These are phyloP conservation scores for Andrena bucephala DNA, from an alignment of 2,888 invertebrate genomes.

Conservation along the genomic window DNA sequence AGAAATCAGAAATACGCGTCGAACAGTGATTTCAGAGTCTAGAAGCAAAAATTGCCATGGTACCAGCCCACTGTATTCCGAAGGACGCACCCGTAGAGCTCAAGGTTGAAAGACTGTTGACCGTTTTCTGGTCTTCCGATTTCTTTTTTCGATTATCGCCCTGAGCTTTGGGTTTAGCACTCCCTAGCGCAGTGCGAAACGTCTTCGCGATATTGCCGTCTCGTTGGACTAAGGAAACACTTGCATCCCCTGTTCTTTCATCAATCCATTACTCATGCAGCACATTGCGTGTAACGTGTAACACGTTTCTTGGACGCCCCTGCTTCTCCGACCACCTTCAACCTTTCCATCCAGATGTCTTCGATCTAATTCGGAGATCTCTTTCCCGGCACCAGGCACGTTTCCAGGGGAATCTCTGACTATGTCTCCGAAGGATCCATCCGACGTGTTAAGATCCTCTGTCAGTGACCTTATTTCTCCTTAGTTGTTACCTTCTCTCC, in stretches of 20 bases:
- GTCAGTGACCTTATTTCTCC: too few relatives aligned
- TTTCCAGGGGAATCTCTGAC: neutral
- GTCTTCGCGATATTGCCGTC: constrained; percentile 9
- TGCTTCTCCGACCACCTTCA: neutral
- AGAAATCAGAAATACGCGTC: too few relatives aligned
- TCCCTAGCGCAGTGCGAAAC: neutral
- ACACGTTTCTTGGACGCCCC: constrained; percentile 26
- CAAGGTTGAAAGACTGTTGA: neutral
- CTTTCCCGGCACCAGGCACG: neutral
- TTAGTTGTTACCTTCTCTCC: too few relatives aligned
- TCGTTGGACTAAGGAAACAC: constrained; percentile 63
- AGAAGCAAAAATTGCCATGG: constrained; percentile 56
- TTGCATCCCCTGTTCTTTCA: neutral
- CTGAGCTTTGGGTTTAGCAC: constrained; percentile 12
- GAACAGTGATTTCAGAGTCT: constrained; percentile 1
- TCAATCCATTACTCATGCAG: constrained; percentile 11
- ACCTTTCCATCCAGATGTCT: neutral
- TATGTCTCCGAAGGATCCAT: neutral
- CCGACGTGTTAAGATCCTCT: too few relatives aligned
- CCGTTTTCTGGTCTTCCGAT: neutral
- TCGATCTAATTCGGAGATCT: neutral
- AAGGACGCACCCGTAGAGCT: neutral
- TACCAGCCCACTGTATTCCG: constrained; percentile 29
- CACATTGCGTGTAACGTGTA: constrained; percentile 19
- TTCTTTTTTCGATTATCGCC: neutral